Base-by-base conservation (phyloP, 2,113 vertebrate genomes). In the Hiodon alosoides region DNA sequence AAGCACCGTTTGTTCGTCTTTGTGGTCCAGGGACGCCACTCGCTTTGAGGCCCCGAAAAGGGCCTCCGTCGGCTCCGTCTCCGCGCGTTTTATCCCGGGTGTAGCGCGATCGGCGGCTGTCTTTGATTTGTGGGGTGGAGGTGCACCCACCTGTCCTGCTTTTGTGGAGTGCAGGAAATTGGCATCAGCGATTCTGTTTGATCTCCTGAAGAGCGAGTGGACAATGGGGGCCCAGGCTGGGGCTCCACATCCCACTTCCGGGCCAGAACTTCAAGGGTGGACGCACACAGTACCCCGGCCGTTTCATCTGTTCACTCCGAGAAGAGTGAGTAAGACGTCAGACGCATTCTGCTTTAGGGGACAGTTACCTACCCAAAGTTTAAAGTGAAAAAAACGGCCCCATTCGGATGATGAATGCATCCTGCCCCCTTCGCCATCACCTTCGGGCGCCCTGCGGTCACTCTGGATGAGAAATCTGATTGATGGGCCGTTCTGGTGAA, bases 11-110 rank as follows among this genome's bases (percentile, higher is more conserved):
- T 31, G 31, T 31, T 31, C 31, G 31, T 78, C 78, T 75, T 68
- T 67, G 69, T 11, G 16, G n/a, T 11, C 52, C 13, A 31, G 59
- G 46, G n/a, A 31, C 9, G 59, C 51, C 55, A 46, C 61, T 11
- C 48, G 71, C n/a, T 31, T 7, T 69, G 73, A 66, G 72, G 51
- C 55, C 65, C 61, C 51, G 77, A 66, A 59, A 64, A 72, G 50
- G 54, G 8, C 60, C 74, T 2, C 31, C 31, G 31, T 31, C n/a
- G 31, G 67, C 57, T 60, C 71, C 31, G 5, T 71, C 59, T 60
- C 70, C 55, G 48, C 55, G 17, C 17, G 51, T 16, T 31, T 31
- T 31, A 31, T 31, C 31, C 31, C 31, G 31, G 31, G 31, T 31
- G 31, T 31, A 31, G 31, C 31, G 31, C 31, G 31, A 31, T 2